Percentiles rank a stretch among this genome's conserved stretches.
These are phyloP conservation scores for Halichoerus grypus DNA, from an alignment of 2,113 vertebrate genomes.

Conservation along the genomic window DNA sequence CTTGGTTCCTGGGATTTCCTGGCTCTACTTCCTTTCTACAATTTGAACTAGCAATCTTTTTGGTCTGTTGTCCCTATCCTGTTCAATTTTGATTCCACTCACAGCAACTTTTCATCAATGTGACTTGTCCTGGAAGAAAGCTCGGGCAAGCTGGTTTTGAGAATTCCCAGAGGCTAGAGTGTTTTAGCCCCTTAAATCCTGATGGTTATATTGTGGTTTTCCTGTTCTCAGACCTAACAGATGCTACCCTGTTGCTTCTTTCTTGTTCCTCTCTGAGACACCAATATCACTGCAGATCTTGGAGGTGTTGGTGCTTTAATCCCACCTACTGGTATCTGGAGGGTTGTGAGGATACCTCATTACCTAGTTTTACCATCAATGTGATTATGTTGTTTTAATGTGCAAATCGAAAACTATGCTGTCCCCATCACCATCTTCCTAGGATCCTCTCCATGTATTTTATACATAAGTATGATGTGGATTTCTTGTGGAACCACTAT, in stretches of 20 bases:
- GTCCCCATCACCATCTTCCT: neutral
- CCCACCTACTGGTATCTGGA: neutral
- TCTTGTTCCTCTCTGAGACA: neutral
- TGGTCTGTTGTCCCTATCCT: neutral
- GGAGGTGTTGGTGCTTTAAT: neutral
- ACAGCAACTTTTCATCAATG: neutral
- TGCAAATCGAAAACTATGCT: neutral
- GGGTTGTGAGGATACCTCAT: neutral
- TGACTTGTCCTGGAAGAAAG: neutral
- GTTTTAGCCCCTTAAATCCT: neutral
- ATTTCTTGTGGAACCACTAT: neutral
- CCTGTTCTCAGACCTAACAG: neutral
- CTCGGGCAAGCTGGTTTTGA: neutral
- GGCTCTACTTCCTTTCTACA: neutral
- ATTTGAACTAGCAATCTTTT: neutral
- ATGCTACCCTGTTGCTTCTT: neutral
- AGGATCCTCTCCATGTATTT: neutral
- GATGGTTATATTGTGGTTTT: neutral
- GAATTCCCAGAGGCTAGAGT: neutral
- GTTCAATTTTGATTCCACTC: neutral
- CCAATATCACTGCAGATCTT: neutral
- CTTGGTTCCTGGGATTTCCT: neutral
- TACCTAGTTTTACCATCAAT: neutral
- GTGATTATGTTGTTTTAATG: neutral
- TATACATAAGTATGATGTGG: neutral